phyloP scores from a whole-genome alignment of 1,140 invertebrate genomes.

The Drosophila nebulosa region DNA sequence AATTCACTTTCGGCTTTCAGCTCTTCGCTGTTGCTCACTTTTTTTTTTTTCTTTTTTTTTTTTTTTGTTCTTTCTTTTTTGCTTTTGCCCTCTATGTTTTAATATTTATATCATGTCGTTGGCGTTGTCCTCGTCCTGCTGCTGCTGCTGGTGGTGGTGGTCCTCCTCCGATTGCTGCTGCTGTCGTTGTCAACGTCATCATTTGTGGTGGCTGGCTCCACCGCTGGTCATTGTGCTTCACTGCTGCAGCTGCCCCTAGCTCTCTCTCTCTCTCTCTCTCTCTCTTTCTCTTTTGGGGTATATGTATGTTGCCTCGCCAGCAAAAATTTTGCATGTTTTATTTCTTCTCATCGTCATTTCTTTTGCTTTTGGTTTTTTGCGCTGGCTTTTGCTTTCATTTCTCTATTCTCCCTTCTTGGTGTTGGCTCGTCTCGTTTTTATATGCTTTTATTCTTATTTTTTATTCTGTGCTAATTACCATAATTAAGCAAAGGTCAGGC shows the following conservation, averaged over 20 bases:
- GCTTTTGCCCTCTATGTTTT: constrained; percentile 43
- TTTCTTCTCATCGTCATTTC: constrained; percentile 29
- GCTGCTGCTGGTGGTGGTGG: too few species aligned
- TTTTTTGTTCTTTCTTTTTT: not conserved
- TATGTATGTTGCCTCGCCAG: constrained; percentile 7
- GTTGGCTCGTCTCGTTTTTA: constrained; percentile 26
- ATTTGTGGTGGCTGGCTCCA: not conserved
- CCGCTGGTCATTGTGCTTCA: not conserved
- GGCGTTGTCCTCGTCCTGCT: constrained; percentile 40
- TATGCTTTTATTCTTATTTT: not conserved
- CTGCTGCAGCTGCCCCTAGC: not conserved
- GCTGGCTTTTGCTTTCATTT: constrained; percentile 14
- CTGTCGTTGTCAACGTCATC: not conserved
- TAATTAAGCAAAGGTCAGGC: constrained; percentile 79
- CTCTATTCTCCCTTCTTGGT: not conserved
- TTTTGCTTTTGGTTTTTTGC: constrained; percentile 54
- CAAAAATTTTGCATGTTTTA: constrained; percentile 32
- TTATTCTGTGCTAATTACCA: constrained; percentile 70
- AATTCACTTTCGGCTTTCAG: constrained; percentile 59
- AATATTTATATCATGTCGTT: constrained; percentile 67
- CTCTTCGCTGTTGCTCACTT: constrained; percentile 35
- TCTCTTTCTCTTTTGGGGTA: not conserved
- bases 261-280: too few species aligned
- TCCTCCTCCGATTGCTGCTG: not conserved
- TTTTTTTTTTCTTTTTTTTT: not conserved